Conservation (phyloP, 92 coral and sea anemone genomes). For the Epizoanthus illoricatus region DNA sequence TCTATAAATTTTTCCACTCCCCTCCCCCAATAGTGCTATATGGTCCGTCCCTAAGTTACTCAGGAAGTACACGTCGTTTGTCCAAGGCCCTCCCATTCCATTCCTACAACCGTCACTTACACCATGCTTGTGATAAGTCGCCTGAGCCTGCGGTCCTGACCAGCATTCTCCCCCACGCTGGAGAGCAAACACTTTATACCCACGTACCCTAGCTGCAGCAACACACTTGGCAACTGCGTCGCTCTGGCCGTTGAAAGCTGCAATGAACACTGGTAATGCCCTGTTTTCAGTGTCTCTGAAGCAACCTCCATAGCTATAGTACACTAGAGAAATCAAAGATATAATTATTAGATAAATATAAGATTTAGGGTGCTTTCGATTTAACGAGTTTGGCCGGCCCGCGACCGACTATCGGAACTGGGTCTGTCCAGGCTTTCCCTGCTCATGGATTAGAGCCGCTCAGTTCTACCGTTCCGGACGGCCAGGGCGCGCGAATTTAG, state of each 20-base stretch:
- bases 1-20: no score
- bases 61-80: conserved; percentile 36
- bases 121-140: conserved; percentile 39
- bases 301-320: conserved; percentile 12
- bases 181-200: conserved; percentile 18
- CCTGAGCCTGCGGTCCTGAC: conserved; percentile 43
- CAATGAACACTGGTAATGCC: conserved; percentile 13
- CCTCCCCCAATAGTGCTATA: no score
- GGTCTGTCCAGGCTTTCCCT: no score
- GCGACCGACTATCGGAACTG: no score
- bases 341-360: no score
- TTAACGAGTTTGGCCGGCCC: no score
- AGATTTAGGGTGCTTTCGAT: no score
- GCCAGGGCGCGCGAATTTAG: no score
- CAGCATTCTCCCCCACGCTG: conserved; percentile 53
- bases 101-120: conserved; percentile 16
- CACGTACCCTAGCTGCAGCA: conserved; percentile 18
- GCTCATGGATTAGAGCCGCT: no score
- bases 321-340: background rate
- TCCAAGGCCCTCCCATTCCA: conserved; percentile 34
- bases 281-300: background rate
- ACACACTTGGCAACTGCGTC: conserved; percentile 34
- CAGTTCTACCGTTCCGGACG: no score
- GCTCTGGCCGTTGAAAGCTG: conserved; percentile 15
- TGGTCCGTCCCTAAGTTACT: background rate